Percentiles rank a stretch among this genome's conserved stretches.
Conservation (phyloP, 2,888 invertebrate species). For the Lochmaea crataegi region DNA sequence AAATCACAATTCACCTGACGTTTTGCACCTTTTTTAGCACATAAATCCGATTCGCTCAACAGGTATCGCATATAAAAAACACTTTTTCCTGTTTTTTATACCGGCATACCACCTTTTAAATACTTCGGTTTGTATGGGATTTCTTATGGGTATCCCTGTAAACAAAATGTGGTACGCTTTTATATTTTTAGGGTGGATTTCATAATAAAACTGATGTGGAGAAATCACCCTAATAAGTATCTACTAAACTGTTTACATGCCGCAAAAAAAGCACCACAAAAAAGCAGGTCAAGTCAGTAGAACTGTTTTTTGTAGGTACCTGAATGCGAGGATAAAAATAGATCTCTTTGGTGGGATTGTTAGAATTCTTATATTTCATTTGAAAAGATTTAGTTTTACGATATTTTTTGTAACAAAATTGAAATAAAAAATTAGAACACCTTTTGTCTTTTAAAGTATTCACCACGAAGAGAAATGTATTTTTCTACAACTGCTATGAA, state of each 20-base stretch:
- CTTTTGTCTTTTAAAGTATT: no score
- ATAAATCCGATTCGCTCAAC: conserved; percentile 42
- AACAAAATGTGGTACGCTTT: conserved; percentile 48
- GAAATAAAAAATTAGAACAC: no score
- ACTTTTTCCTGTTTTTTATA: conserved; percentile 50
- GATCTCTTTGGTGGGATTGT: conserved; percentile 7
- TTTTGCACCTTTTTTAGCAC: conserved; percentile 48
- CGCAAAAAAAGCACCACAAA: conserved; percentile 60
- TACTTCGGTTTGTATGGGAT: not conserved
- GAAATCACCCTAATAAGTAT: conserved; percentile 52
- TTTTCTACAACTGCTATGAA: no score
- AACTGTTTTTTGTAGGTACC: conserved; percentile 28
- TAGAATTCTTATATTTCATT: not conserved
- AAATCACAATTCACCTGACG: conserved; percentile 52
- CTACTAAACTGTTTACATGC: conserved; percentile 56
- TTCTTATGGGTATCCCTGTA: conserved; percentile 42
- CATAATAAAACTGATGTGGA: conserved; percentile 58
- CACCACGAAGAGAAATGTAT: no score
- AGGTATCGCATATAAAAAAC: conserved; percentile 56
- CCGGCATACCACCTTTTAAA: conserved; percentile 40
- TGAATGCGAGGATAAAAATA: conserved; percentile 14
- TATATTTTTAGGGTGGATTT: conserved; percentile 54
- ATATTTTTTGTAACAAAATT: no score
- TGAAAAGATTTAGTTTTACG: no score
- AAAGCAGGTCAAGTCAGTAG: conserved; percentile 47